Conservation (phyloP, 2,888 invertebrate species). For the Plagodis pulveraria region DNA sequence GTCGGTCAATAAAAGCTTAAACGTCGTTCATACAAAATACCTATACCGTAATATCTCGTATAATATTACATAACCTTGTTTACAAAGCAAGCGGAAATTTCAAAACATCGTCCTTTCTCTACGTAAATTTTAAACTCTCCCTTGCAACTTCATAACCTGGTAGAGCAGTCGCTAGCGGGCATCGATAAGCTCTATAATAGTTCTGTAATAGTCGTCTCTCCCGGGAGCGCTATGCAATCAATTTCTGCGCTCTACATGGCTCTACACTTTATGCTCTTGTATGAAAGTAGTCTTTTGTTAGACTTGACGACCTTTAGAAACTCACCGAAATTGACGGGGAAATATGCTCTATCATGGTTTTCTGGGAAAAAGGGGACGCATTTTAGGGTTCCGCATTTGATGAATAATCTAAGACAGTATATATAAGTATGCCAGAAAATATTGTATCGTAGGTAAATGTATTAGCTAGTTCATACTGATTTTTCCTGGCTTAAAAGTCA, state of each 20-base stretch:
- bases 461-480: no score
- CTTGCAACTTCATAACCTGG: constrained; percentile 11
- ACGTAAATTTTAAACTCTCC: background rate
- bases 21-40: no score
- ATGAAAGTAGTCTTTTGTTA: constrained; percentile 20
- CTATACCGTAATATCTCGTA: background rate
- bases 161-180: constrained; percentile 28
- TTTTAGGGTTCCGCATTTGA: no score
- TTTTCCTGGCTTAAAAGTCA: no score
- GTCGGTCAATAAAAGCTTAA: no score
- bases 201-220: constrained; percentile 44
- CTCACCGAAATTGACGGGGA: background rate
- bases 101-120: background rate
- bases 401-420: no score
- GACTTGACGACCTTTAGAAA: constrained; percentile 5
- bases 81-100: constrained; percentile 1
- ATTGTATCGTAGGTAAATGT: no score
- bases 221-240: constrained; percentile 40
- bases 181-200: constrained; percentile 45
- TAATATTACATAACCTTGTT: background rate
- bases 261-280: constrained; percentile 21
- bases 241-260: constrained; percentile 36
- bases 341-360: background rate
- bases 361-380: no score
- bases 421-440: no score